phyloP scores from a whole-genome alignment of 2,888 invertebrate species.

The Parnassius glacialis region DNA sequence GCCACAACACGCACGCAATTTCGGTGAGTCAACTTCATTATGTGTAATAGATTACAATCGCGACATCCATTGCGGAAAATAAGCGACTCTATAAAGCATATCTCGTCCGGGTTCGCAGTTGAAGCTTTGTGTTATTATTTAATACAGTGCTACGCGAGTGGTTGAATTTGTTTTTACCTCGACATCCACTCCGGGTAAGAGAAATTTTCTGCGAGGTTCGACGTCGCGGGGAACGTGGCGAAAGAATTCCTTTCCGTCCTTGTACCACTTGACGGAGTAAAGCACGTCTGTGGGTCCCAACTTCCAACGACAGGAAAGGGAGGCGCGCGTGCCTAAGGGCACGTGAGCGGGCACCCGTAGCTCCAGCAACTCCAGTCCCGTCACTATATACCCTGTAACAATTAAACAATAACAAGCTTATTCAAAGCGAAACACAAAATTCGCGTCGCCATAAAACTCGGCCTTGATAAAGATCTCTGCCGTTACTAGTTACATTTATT shows the following conservation, averaged over 20 bases:
- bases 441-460: constrained; percentile 13
- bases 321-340: constrained; percentile 87
- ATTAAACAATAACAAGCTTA: constrained; percentile 7
- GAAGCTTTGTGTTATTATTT: constrained; percentile 5
- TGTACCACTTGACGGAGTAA: constrained; percentile 96
- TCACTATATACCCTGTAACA: constrained; percentile 56
- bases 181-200: constrained; percentile 89
- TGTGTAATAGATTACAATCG: constrained; percentile 28
- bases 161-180: constrained; percentile 82
- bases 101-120: constrained; percentile 8
- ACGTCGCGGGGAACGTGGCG: constrained; percentile 91
- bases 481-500: constrained; percentile 30
- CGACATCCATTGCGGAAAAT: constrained; percentile 26
- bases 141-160: background rate
- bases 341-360: constrained; percentile 91
- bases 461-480: constrained; percentile 18
- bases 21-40: constrained; percentile 27
- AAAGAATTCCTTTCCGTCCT: constrained; percentile 94
- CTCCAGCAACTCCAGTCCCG: constrained; percentile 85
- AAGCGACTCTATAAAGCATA: constrained; percentile 25
- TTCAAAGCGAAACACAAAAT: constrained; percentile 3
- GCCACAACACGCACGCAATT: constrained; percentile 24
- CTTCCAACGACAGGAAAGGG: constrained; percentile 90
- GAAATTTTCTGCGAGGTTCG: constrained; percentile 90
- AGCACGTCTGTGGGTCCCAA: constrained; percentile 88